Evolutionary conservation across 1,140 invertebrate species (phyloP).

Genomic region (Papilio machaon): DNA sequence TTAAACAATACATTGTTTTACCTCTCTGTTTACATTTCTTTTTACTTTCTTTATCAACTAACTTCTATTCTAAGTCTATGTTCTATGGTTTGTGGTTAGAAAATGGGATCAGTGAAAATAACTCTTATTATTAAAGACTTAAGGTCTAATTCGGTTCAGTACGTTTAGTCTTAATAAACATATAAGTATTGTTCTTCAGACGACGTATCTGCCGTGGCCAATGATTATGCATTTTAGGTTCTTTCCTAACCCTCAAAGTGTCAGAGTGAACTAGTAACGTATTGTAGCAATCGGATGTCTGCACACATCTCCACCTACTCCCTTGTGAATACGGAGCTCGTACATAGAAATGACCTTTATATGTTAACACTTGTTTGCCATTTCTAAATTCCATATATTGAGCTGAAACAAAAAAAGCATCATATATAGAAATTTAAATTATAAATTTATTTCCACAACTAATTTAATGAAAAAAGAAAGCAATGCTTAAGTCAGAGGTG

Average conservation of each 20-base stretch:
- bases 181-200: slow-evolving; percentile 36
- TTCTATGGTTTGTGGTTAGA: no score
- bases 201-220: slow-evolving; percentile 32
- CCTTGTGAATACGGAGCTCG: neutral
- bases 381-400: neutral
- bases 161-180: slow-evolving; percentile 37
- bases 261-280: slow-evolving; percentile 38
- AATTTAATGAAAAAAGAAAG: no score
- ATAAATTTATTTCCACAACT: no score
- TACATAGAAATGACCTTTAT: slow-evolving; percentile 33
- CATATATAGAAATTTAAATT: neutral
- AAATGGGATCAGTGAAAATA: no score
- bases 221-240: slow-evolving; percentile 46
- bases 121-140: no score
- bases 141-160: no score
- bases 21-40: no score
- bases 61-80: no score
- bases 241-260: slow-evolving; percentile 39
- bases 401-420: slow-evolving; percentile 22
- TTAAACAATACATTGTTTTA: no score
- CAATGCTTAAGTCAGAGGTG: no score
- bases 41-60: no score
- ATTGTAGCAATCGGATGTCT: slow-evolving; percentile 46
- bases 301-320: slow-evolving; percentile 49
- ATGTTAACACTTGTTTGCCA: slow-evolving; percentile 9